Conservation (phyloP, 2,888 invertebrate species). For the Minunthozetes semirufus region DNA sequence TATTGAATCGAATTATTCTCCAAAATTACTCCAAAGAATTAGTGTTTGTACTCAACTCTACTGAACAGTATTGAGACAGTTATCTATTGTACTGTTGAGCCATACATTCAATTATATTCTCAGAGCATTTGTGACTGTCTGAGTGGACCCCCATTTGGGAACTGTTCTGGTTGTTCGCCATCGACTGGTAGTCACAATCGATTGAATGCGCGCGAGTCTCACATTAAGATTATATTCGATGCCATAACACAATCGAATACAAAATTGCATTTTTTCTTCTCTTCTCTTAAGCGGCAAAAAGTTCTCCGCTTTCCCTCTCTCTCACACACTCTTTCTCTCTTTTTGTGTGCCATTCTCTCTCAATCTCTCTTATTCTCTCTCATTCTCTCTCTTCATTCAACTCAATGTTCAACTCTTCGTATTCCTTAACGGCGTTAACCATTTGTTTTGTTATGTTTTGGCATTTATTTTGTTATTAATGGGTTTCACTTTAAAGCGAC, state of each 20-base stretch:
- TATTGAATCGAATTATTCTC: not conserved
- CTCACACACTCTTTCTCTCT: not conserved
- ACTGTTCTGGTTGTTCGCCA: not conserved
- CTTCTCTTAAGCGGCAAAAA: not conserved
- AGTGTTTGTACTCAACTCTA: not conserved
- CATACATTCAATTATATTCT: constrained; percentile 20
- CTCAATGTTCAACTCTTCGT: not conserved
- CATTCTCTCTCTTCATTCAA: not conserved
- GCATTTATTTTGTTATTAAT: constrained; percentile 28
- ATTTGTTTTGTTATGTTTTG: constrained; percentile 14
- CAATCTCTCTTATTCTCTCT: not conserved
- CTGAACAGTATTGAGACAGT: no score
- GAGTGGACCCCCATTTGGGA: not conserved
- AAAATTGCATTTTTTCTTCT: not conserved
- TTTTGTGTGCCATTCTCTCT: not conserved
- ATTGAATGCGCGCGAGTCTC: constrained; percentile 10
- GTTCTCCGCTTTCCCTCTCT: not conserved
- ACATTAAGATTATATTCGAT: constrained; percentile 5
- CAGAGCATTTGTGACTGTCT: not conserved
- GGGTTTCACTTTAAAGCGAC: constrained; percentile 20
- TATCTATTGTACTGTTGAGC: no score
- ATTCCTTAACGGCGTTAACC: constrained; percentile 1
- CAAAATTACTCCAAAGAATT: not conserved
- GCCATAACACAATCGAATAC: not conserved
- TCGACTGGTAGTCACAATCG: not conserved